Evolutionary conservation across 2,797 vertebrate genomes (phyloP), one percentile per base, ranked within the genome.

Genomic region (Gila robusta): DNA sequence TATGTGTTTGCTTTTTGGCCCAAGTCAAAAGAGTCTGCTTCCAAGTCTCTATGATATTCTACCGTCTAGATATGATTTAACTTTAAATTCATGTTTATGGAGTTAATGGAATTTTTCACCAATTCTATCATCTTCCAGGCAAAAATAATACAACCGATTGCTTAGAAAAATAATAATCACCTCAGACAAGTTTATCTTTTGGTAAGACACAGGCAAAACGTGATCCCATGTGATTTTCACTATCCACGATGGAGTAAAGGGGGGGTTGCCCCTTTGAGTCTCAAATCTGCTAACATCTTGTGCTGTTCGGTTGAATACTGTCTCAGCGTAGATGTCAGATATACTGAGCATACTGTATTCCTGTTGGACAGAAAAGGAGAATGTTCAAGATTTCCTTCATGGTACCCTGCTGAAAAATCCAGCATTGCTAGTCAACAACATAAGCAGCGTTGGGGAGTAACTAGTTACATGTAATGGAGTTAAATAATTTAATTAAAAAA

Each of bases 221-320:
- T 92, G 87, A 85, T 96, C 95, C 96, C 96, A 97, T 17, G 96
- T 97, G 89, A 97, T 94, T 91, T 96, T 96, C 17, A 96, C 92
- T 83, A 97, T 96, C 96, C 96, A 97, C 67, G 82, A 82, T 0
- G 96, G 95, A 10, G 49, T 93, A 87, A 96, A 97, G 11, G 92
- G 69, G 19, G 91, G 85, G 26, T 83, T 93, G 5, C 83, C 87
- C 69, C 79, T 93, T 82, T 71, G 70, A 67, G 14, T 23, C 86
- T 95, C 94, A 91, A 95, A 96, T 83, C 86, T 89, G 77, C 93
- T 94, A 83, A 96, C 94, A 41, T 95, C 94, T 1, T 93, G 90
- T 28, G 90, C 90, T 2, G 96, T 97, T 54, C 95, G 95, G 88
- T 95, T 96, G 80, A 96, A 96, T 21, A 96, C 92, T 3, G 95